phyloP scores from a whole-genome alignment of 30 jellyfish, hydroid and myxozoan species.

The Pelagia noctiluca region DNA sequence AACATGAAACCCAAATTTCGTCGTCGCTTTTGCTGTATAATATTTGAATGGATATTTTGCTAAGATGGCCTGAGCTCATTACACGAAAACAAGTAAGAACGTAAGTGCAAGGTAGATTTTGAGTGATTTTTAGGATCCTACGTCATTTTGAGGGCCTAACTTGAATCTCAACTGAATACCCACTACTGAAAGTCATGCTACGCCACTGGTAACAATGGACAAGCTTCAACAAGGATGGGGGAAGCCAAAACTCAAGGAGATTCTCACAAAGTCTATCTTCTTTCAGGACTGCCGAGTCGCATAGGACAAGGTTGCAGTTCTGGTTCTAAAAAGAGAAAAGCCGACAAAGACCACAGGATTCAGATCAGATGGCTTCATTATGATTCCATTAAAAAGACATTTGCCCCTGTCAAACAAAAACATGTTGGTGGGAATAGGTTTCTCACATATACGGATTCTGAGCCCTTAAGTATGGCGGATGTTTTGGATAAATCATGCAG shows the following conservation, averaged over 20 bases:
- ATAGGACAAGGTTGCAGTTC: conserved; percentile 24
- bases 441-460: conserved; percentile 20
- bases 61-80: no score
- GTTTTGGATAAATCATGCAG: conserved; percentile 18
- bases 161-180: no score
- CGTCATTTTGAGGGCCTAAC: no score
- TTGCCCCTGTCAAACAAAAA: conserved; percentile 22
- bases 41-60: no score
- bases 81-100: no score
- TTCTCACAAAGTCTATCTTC: conserved; percentile 18
- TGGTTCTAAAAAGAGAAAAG: conserved; percentile 13
- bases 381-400: conserved; percentile 21
- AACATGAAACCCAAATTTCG: no score
- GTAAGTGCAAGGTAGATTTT: no score
- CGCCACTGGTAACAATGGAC: no score
- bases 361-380: conserved; percentile 45
- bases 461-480: conserved; percentile 35
- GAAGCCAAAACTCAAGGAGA: conserved; percentile 1
- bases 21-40: no score
- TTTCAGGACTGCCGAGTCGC: conserved; percentile 41
- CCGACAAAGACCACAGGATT: conserved; percentile 37
- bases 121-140: no score
- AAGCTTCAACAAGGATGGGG: conserved; percentile 4
- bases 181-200: no score
- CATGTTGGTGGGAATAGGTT: conserved; percentile 41